Evolutionary conservation across 2,888 invertebrate genomes (phyloP).

Genomic region (Chaetogeoica ovagalla): DNA sequence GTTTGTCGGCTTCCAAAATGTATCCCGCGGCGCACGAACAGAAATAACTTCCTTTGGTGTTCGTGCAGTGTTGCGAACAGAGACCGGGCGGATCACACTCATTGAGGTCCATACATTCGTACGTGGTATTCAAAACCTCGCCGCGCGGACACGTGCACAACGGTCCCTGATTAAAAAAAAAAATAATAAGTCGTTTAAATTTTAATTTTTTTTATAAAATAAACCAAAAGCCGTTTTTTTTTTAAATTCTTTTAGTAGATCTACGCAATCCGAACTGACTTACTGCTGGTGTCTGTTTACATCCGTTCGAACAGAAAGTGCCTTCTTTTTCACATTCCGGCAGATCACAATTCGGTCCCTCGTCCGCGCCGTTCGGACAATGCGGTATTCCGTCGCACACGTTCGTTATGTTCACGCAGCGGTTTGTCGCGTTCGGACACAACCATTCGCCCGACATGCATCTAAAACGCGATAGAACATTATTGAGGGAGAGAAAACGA

Average conservation of each 20-base stretch:
- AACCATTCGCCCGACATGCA: slow-evolving; percentile 81
- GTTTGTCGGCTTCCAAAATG: slow-evolving; percentile 75
- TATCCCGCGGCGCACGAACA: slow-evolving; percentile 89
- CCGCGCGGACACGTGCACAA: slow-evolving; percentile 88
- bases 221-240: neutral
- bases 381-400: slow-evolving; percentile 87
- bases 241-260: neutral
- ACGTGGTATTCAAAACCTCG: slow-evolving; percentile 74
- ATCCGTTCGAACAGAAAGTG: slow-evolving; percentile 80
- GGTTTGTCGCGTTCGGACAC: slow-evolving; percentile 78
- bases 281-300: slow-evolving; percentile 77
- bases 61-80: slow-evolving; percentile 90
- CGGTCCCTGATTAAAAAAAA: slow-evolving; percentile 66
- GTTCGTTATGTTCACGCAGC: slow-evolving; percentile 82
- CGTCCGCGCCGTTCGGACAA: slow-evolving; percentile 92
- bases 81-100: slow-evolving; percentile 86
- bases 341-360: slow-evolving; percentile 87
- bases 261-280: slow-evolving; percentile 54
- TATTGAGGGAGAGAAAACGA: too few relatives aligned
- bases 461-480: slow-evolving; percentile 57
- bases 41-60: slow-evolving; percentile 85
- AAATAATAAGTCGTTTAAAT: neutral
- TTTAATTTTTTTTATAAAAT: too few relatives aligned
- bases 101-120: slow-evolving; percentile 77
- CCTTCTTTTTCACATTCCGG: slow-evolving; percentile 74